Evolutionary conservation across 2,888 invertebrate species (phyloP).

Genomic region (Patella caerulea): DNA sequence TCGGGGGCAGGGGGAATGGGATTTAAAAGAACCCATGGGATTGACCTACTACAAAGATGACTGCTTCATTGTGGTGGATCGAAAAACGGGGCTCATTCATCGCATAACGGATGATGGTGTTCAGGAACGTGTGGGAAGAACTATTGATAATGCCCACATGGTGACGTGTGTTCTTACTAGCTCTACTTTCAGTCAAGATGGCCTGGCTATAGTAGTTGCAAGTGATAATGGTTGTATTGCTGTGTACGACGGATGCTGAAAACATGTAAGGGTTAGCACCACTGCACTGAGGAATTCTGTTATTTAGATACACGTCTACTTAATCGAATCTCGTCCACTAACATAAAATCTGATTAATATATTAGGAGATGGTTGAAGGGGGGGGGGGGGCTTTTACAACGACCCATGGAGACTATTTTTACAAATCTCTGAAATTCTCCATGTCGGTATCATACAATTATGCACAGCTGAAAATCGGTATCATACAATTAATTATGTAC

Average conservation of each 20-base stretch:
- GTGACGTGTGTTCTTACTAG: background rate
- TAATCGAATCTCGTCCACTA: too few relatives aligned
- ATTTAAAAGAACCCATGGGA: slow-evolving; percentile 16
- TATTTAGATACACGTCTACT: too few relatives aligned
- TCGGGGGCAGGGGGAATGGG: background rate
- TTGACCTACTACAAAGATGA: slow-evolving; percentile 10
- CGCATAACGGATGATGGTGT: background rate
- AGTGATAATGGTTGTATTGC: background rate
- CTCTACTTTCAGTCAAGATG: background rate
- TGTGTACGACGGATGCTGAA: background rate
- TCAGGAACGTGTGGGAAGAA: background rate
- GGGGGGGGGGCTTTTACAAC: too few relatives aligned
- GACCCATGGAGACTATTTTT: too few relatives aligned
- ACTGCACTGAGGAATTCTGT: too few relatives aligned
- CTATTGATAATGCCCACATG: background rate
- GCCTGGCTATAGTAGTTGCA: background rate
- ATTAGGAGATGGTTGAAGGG: too few relatives aligned
- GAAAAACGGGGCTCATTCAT: slow-evolving; percentile 10
- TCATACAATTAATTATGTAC: too few relatives aligned
- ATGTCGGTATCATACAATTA: too few relatives aligned
- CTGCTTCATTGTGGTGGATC: slow-evolving; percentile 11
- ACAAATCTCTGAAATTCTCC: too few relatives aligned
- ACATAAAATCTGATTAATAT: too few relatives aligned
- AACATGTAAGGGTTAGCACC: too few relatives aligned
- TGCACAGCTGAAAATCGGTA: too few relatives aligned